These are phyloP conservation scores for Coelogynopora nodosa DNA, from an alignment of 2,888 invertebrate genomes.

Conservation along the genomic window DNA sequence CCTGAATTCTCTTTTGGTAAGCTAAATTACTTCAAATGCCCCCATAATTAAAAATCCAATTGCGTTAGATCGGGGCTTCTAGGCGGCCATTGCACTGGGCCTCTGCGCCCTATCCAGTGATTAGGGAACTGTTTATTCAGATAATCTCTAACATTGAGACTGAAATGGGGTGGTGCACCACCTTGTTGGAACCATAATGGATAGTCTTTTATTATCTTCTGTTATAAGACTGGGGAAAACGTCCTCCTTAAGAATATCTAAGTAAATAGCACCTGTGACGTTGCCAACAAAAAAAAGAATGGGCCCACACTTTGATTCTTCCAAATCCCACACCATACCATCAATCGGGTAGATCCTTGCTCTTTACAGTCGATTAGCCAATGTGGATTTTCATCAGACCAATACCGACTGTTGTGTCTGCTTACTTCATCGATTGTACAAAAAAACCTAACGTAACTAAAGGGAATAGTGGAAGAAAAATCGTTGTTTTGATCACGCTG, in stretches of 20 bases:
- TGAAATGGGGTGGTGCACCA: not conserved
- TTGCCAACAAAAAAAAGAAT: conserved; percentile 36
- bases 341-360: conserved; percentile 35
- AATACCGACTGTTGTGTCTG: conserved; percentile 40
- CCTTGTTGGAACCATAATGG: conserved; percentile 2
- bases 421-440: conserved; percentile 33
- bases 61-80: not conserved
- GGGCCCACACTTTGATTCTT: conserved; percentile 39
- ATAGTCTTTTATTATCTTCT: not conserved
- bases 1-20: not conserved
- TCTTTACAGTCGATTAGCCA: conserved; percentile 15
- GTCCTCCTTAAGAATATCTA: not conserved
- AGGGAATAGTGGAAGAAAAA: conserved; percentile 36
- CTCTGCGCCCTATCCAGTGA: not conserved
- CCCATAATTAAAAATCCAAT: not conserved
- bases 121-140: not conserved
- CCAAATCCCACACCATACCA: conserved; percentile 36
- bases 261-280: not conserved
- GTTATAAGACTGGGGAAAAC: not conserved
- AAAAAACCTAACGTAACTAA: conserved; percentile 17
- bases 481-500: not conserved
- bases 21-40: not conserved
- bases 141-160: not conserved
- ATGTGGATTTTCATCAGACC: conserved; percentile 30
- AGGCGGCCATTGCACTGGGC: not conserved